These are phyloP conservation scores for Pristionchus fissidentatus DNA, from an alignment of 2,888 invertebrate species.

Conservation along the genomic window DNA sequence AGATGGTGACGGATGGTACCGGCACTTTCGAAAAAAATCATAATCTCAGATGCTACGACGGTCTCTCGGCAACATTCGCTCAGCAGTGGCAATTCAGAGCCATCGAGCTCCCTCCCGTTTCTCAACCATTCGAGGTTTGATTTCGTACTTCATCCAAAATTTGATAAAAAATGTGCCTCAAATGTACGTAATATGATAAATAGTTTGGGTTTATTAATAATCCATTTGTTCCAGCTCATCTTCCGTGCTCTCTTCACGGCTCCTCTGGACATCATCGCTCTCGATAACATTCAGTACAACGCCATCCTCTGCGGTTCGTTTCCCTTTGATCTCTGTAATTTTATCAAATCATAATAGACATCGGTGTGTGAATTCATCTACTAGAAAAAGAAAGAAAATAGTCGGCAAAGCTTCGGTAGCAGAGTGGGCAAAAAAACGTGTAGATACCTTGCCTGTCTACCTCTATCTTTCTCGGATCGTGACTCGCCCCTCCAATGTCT, in stretches of 20 bases:
- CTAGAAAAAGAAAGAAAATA: not conserved
- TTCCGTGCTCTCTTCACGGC: conserved; percentile 69
- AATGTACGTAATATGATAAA: not conserved
- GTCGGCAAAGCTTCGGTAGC: not conserved
- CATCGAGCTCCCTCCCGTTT: conserved; percentile 69
- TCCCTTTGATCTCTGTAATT: too few relatives aligned
- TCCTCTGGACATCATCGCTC: conserved; percentile 67
- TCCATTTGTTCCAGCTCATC: conserved; percentile 56
- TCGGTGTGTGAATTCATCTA: too few relatives aligned
- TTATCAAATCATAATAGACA: too few relatives aligned
- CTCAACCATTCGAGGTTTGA: conserved; percentile 67
- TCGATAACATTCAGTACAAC: conserved; percentile 70
- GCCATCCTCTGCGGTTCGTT: conserved; percentile 70
- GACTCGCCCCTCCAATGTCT: conserved; percentile 16
- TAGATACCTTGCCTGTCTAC: not conserved
- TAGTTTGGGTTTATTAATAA: not conserved
- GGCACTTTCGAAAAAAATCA: not conserved
- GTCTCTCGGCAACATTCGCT: conserved; percentile 62
- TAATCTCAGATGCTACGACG: conserved; percentile 66
- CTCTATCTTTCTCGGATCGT: not conserved
- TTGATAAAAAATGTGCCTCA: not conserved
- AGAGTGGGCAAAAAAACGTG: too few relatives aligned
- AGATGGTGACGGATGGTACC: too few relatives aligned
- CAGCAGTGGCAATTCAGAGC: conserved; percentile 71
- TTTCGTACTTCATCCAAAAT: not conserved